phyloP scores from a whole-genome alignment of 2,113 vertebrate species.

The Psephotus haematonotus region DNA sequence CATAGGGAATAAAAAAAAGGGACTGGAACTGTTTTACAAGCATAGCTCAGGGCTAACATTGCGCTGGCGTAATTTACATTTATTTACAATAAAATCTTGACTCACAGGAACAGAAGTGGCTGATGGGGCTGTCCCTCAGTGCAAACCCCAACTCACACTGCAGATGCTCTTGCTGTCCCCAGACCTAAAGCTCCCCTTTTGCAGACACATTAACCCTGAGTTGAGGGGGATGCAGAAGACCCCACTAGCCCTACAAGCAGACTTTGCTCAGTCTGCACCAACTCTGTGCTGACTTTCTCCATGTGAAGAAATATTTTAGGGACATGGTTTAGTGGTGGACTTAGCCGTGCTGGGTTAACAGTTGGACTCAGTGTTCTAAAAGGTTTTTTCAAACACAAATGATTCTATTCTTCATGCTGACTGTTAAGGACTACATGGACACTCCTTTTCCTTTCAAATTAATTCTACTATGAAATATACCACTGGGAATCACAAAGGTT shows the following conservation, averaged over 20 bases:
- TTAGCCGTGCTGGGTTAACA: background rate
- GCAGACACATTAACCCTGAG: background rate
- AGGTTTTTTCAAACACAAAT: background rate
- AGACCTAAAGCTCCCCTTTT: background rate
- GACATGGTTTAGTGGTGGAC: background rate
- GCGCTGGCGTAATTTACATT: background rate
- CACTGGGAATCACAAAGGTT: background rate
- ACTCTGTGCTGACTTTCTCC: background rate
- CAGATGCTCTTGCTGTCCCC: background rate
- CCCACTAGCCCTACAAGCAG: rapidly evolving
- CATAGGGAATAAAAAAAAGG: background rate
- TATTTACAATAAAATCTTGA: background rate
- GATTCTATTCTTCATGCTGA: background rate
- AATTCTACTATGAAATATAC: background rate
- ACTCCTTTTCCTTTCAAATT: background rate
- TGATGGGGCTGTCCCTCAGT: background rate
- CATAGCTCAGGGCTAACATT: background rate
- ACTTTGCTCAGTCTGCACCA: background rate
- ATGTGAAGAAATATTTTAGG: background rate
- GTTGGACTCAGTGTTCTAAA: background rate
- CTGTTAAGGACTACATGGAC: background rate
- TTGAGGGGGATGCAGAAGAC: too few relatives aligned
- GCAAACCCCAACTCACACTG: background rate
- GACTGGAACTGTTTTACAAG: background rate
- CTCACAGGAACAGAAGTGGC: background rate